These are phyloP conservation scores for Scrobipalpa costella DNA, from an alignment of 2,888 invertebrate genomes.

Conservation along the genomic window DNA sequence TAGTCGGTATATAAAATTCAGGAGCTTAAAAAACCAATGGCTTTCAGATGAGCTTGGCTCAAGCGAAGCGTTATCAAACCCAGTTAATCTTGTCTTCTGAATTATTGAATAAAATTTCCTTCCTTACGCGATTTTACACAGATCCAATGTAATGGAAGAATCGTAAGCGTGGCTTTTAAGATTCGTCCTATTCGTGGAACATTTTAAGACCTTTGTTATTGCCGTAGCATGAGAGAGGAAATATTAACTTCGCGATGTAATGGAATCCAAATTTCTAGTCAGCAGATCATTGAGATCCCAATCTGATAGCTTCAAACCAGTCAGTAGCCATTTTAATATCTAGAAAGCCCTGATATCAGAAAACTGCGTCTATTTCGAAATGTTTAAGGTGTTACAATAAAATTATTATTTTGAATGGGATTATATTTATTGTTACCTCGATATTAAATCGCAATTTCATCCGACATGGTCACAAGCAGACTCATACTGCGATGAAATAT, in stretches of 20 bases:
- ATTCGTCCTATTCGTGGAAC: background rate
- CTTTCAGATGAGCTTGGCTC: conserved; percentile 62
- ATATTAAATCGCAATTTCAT: too few relatives aligned
- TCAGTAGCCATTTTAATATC: too few relatives aligned
- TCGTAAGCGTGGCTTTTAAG: conserved; percentile 43
- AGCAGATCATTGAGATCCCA: conserved; percentile 29
- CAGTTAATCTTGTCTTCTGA: conserved; percentile 71
- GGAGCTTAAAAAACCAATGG: conserved; percentile 44
- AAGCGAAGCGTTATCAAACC: conserved; percentile 68
- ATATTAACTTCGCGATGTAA: background rate
- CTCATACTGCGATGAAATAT: too few relatives aligned
- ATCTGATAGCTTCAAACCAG: too few relatives aligned
- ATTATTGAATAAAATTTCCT: conserved; percentile 73
- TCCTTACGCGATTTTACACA: conserved; percentile 55
- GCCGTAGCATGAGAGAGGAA: conserved; percentile 22
- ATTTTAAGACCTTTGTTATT: conserved; percentile 40
- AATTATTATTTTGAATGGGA: too few relatives aligned
- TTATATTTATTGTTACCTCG: too few relatives aligned
- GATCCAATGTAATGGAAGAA: conserved; percentile 64
- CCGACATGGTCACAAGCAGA: too few relatives aligned
- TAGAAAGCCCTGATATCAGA: too few relatives aligned
- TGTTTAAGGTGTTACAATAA: too few relatives aligned
- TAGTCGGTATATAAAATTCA: conserved; percentile 7
- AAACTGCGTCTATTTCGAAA: too few relatives aligned
- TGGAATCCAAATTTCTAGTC: background rate